Evolutionary conservation across 2,797 vertebrate genomes (phyloP), one percentile per base, ranked within the genome.

Genomic region (Coregonus sp.): DNA sequence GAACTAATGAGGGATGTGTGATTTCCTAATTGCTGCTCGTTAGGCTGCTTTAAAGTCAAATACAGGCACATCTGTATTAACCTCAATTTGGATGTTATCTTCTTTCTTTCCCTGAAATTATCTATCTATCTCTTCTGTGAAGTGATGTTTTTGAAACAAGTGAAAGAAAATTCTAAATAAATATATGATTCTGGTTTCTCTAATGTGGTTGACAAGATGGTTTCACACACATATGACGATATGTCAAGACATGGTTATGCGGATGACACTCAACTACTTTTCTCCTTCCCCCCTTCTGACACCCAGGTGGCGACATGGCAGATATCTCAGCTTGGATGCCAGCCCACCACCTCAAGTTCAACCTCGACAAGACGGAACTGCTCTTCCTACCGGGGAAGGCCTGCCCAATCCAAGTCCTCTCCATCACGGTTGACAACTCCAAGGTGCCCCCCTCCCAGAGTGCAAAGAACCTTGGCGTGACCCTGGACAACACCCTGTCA

Each of bases 31-130:
- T 33, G 63, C 29, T 16, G 25, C 63, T 33, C 63, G 33, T 66
- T 33, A 66, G 29, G 29, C 29, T 15, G 18, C 47, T 37, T 25
- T 50, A 35, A 74, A 78, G 66, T 65, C 29, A 75, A 61, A 85
- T 69, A 70, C 61, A 56, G 56, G 47, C 40, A 61, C 40, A 40
- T 16, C 37, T 20, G 31, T n/a, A 20, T 73, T 63, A 37, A 61
- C 47, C 12, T 70, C 40, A 52, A n/a, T 47, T 14, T 33, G 18
- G 20, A 70, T 37, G 33, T 63, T 15, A 63, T 11, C 51, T 12
- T 63, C 50, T 56, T 33, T 11, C 6, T 66, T 69, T 54, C 25
- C 65, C 56, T 11, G 5, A 11, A 6, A 51, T 68, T 7, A 16
- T 73, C 15, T 37, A 33, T 16, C 7, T 18, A 70, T 50, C 40